A percentile compares a stretch with the other conserved stretches of the same genome.
These are phyloP conservation scores for Thecophora atra DNA, from an alignment of 2,888 invertebrate species.

Conservation along the genomic window DNA sequence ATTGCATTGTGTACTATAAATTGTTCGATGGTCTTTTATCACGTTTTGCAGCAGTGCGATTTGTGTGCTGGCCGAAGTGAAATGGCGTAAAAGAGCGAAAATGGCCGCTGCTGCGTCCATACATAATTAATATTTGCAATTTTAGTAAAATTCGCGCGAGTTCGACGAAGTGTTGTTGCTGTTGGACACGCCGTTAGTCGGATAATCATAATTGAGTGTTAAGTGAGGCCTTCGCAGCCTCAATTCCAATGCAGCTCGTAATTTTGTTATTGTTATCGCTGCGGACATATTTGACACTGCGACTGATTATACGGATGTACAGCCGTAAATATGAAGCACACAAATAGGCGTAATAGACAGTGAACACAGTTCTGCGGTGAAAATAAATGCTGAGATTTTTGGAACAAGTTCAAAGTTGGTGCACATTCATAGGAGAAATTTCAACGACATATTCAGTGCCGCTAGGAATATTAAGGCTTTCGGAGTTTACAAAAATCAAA, in stretches of 20 bases:
- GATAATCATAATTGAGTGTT: slow-evolving; percentile 26
- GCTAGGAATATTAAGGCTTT: no score
- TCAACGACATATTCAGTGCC: no score
- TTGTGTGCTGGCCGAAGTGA: background rate
- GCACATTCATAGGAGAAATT: no score
- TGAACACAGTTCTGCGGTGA: no score
- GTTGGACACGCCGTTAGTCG: background rate
- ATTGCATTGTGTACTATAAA: background rate
- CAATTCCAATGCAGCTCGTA: background rate
- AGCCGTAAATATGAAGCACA: no score
- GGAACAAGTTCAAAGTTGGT: no score
- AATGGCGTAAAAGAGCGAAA: slow-evolving; percentile 1
- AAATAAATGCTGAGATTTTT: no score
- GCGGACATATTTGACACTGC: background rate
- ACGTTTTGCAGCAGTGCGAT: slow-evolving; percentile 4
- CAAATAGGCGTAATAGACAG: no score
- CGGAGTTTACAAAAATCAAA: no score
- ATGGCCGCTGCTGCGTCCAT: background rate
- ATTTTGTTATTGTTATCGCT: slow-evolving; percentile 1
- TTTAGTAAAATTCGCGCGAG: slow-evolving; percentile 9
- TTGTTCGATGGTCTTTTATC: slow-evolving; percentile 5
- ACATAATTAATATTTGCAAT: slow-evolving; percentile 19
- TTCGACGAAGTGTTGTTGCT: background rate
- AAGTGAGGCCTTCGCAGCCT: slow-evolving; percentile 5
- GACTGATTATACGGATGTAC: no score